Conservation (phyloP, 2,113 vertebrate species). For the zebrafish (Danio rerio) region DNA sequence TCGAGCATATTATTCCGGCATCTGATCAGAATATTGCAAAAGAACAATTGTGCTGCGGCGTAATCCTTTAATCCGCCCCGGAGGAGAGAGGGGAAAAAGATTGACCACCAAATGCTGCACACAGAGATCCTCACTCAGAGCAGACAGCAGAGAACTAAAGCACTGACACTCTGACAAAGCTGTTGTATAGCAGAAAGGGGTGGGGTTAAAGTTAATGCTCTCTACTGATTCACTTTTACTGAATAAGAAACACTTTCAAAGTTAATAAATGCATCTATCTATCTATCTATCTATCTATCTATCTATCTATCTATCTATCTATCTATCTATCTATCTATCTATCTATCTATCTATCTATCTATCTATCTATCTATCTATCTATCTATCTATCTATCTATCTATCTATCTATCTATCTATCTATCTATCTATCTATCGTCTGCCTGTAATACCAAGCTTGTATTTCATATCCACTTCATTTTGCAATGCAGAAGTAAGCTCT, state of each 20-base stretch:
- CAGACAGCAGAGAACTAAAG: constrained; percentile 32
- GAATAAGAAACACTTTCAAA: not conserved
- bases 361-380: too few species aligned
- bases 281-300: not conserved
- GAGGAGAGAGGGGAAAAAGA: constrained; percentile 26
- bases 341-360: too few species aligned
- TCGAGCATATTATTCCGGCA: constrained; percentile 23
- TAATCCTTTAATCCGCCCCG: constrained; percentile 46
- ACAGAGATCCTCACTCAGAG: constrained; percentile 66
- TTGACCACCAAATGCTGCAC: constrained; percentile 34
- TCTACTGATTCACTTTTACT: not conserved
- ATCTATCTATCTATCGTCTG: too few species aligned
- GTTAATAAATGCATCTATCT: too few species aligned
- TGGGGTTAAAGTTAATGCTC: constrained; percentile 10
- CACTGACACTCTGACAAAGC: constrained; percentile 29
- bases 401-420: too few species aligned
- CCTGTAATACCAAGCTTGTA: too few species aligned
- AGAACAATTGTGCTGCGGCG: constrained; percentile 12
- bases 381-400: too few species aligned
- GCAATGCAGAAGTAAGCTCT: too few species aligned
- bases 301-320: not conserved
- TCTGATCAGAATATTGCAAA: constrained; percentile 40
- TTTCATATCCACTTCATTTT: too few species aligned
- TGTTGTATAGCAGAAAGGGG: constrained; percentile 22
- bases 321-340: not conserved